phyloP scores from a whole-genome alignment of 2,888 invertebrate species.

The Carterocephalus palaemon region DNA sequence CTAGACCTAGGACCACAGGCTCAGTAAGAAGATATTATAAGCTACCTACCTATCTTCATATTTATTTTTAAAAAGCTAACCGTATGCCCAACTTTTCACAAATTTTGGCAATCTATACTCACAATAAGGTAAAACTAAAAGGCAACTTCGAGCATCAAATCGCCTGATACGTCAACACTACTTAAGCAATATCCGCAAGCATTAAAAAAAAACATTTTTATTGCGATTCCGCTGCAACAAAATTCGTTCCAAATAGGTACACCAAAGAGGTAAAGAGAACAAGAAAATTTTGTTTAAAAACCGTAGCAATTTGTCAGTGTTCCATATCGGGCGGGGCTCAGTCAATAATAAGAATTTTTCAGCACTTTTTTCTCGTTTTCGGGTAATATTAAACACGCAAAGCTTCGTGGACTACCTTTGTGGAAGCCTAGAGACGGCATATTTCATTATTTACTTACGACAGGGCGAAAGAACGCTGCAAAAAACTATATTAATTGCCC shows the following conservation, averaged over 20 bases:
- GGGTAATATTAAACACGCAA: constrained; percentile 69
- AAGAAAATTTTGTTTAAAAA: constrained; percentile 57
- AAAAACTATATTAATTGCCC: constrained; percentile 54
- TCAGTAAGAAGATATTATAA: no score
- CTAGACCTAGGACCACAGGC: no score
- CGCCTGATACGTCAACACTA: constrained; percentile 52
- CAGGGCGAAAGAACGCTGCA: constrained; percentile 57
- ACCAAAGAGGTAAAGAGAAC: constrained; percentile 44
- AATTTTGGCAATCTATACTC: constrained; percentile 33
- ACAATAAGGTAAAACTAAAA: constrained; percentile 32
- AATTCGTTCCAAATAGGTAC: constrained; percentile 42
- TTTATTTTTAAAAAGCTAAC: no score
- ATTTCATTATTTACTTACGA: constrained; percentile 62
- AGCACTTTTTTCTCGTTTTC: constrained; percentile 63
- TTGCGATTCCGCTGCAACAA: constrained; percentile 43
- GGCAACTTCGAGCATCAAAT: constrained; percentile 33
- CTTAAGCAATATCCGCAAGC: constrained; percentile 41
- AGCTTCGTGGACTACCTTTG: constrained; percentile 52
- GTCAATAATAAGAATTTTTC: constrained; percentile 68
- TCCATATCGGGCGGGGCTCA: constrained; percentile 62
- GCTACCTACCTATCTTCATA: no score
- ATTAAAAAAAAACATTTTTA: constrained; percentile 52
- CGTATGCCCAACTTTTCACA: constrained; percentile 16
- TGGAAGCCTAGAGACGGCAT: constrained; percentile 50
- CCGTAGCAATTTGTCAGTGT: constrained; percentile 72